A percentile compares a stretch with the other conserved stretches of the same genome.
These are phyloP conservation scores for Macaca fascicularis DNA, from an alignment of 2,113 vertebrate genomes.

Conservation along the genomic window T2T-MFA8v1.1 NC_088375.1:41531501-41532000, in stretches of 20 bases:
- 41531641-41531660: not conserved
- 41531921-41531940: slow-evolving; percentile 71
- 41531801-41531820: not conserved
- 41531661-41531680: not conserved
- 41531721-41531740: not conserved
- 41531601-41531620: no score
- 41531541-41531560: no score
- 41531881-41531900: slow-evolving; percentile 45
- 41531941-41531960: slow-evolving; percentile 52
- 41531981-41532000: not conserved
- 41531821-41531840: not conserved
- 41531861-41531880: slow-evolving; percentile 49
- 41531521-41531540: no score
- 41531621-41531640: no score
- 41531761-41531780: not conserved
- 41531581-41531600: no score
- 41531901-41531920: slow-evolving; percentile 72
- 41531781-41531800: not conserved
- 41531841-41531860: not conserved
- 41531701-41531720: not conserved
- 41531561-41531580: no score
- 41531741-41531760: not conserved
- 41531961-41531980: not conserved
- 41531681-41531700: not conserved
- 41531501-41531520: no score